Conservation (phyloP, 2,113 vertebrate genomes). For the Isurus oxyrinchus region DNA sequence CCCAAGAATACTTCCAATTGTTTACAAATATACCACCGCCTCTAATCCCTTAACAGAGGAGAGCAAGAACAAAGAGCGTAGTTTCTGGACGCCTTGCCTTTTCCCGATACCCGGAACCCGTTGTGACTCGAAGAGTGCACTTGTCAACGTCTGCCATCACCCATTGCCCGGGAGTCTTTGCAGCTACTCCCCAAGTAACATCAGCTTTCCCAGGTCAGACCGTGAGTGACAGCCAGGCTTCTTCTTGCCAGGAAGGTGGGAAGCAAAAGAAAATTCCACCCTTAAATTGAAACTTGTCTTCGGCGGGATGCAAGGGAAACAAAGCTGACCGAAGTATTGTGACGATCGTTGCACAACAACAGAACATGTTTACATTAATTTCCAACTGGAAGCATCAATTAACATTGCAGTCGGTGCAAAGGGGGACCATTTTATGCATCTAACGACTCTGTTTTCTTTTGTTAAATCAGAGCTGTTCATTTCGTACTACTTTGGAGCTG, state of each 20-base stretch:
- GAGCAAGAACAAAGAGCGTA: background rate
- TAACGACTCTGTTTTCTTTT: background rate
- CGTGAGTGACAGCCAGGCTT: background rate
- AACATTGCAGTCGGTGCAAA: background rate
- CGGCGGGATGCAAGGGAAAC: background rate
- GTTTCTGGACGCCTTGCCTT: constrained; percentile 16
- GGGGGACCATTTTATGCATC: background rate
- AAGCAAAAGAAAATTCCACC: background rate
- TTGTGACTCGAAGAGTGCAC: background rate
- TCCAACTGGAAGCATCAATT: background rate
- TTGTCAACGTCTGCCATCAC: background rate
- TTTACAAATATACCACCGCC: background rate
- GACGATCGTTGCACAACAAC: background rate
- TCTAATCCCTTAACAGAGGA: background rate
- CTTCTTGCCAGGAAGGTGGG: background rate
- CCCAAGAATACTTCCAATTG: background rate
- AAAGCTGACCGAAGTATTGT: background rate
- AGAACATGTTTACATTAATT: background rate
- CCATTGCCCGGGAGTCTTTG: constrained; percentile 10
- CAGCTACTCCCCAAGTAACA: background rate
- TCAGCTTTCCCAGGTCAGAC: background rate
- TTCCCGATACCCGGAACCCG: background rate
- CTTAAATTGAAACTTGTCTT: background rate
- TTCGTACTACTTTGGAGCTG: background rate
- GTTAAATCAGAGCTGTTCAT: background rate